These are phyloP conservation scores for Hypena proboscidalis DNA, from an alignment of 2,888 invertebrate species.

Conservation along the genomic window DNA sequence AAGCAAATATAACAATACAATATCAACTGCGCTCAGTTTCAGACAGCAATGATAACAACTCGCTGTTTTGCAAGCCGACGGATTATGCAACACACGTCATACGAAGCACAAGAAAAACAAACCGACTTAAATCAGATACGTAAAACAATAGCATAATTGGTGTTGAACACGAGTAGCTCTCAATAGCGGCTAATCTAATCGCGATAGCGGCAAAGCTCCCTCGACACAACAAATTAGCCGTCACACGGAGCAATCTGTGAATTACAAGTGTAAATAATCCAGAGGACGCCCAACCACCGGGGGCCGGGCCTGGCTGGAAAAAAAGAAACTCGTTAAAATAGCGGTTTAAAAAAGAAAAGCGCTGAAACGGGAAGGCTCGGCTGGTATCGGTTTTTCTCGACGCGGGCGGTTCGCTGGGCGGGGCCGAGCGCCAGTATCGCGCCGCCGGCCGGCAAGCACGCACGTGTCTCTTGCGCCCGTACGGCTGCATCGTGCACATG, in stretches of 20 bases:
- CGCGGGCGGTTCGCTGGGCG: conserved; percentile 82
- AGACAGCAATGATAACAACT: too few relatives aligned
- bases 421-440: conserved; percentile 84
- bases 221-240: conserved; percentile 71
- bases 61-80: too few relatives aligned
- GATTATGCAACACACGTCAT: too few relatives aligned
- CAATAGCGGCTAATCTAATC: conserved; percentile 63
- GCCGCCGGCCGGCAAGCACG: conserved; percentile 86
- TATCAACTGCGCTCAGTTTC: too few relatives aligned
- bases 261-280: conserved; percentile 85
- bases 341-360: conserved; percentile 85
- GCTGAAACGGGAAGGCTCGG: conserved; percentile 84
- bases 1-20: too few relatives aligned
- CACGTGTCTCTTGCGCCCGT: conserved; percentile 61
- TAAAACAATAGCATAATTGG: conserved; percentile 41
- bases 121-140: conserved; percentile 1
- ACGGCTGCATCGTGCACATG: conserved; percentile 66
- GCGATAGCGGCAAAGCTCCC: conserved; percentile 58
- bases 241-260: conserved; percentile 71
- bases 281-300: conserved; percentile 81
- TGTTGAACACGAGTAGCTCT: conserved; percentile 49
- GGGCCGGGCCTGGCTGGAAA: conserved; percentile 76
- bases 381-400: conserved; percentile 83
- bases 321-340: conserved; percentile 84
- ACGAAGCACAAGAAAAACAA: too few relatives aligned